Conservation (phyloP, 1,140 invertebrate genomes). For the Manduca sexta region DNA sequence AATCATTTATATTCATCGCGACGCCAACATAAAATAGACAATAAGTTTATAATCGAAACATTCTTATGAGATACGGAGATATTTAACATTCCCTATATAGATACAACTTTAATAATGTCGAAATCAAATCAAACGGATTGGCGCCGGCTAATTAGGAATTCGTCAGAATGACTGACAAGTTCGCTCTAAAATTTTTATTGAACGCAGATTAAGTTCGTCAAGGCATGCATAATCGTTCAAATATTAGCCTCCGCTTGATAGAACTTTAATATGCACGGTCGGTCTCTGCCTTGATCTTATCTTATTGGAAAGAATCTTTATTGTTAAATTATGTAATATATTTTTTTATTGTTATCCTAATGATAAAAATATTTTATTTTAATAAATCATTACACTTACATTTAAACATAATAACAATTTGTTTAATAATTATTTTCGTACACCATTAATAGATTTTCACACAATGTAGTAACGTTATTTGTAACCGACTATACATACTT, state of each 20-base stretch:
- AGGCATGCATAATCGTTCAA: too few relatives aligned
- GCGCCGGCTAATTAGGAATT: conserved; percentile 9
- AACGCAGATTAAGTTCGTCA: too few relatives aligned
- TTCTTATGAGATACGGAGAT: neutral
- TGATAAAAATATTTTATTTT: neutral
- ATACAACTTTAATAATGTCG: conserved; percentile 10
- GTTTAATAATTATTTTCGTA: neutral
- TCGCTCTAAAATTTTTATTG: neutral
- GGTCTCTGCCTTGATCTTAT: too few relatives aligned
- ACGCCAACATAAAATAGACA: conserved; percentile 19
- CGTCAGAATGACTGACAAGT: conserved; percentile 11
- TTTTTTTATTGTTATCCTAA: neutral
- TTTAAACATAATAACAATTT: neutral
- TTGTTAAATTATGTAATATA: neutral
- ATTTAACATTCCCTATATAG: conserved; percentile 9
- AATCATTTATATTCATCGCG: too few relatives aligned
- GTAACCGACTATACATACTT: conserved; percentile 30
- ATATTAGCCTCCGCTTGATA: too few relatives aligned
- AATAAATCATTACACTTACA: neutral
- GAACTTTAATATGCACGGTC: too few relatives aligned
- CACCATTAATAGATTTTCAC: too few relatives aligned
- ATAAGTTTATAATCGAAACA: conserved; percentile 24
- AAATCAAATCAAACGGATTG: conserved; percentile 6
- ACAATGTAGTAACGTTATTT: conserved; percentile 19
- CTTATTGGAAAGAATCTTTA: too few relatives aligned